These are phyloP conservation scores for Tretioscincus oriximinensis DNA, from an alignment of 2,113 vertebrate genomes.

Conservation along the genomic window DNA sequence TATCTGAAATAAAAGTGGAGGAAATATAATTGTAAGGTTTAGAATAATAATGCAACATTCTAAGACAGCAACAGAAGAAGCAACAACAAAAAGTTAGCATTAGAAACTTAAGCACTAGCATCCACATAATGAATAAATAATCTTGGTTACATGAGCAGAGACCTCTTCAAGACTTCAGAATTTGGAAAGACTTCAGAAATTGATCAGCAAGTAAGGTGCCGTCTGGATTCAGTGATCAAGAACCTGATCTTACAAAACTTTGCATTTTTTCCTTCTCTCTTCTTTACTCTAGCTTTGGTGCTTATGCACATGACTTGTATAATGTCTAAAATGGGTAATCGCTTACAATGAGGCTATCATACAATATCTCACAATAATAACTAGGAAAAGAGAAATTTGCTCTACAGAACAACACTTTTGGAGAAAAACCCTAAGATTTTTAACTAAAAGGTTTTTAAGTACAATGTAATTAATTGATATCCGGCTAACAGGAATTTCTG, in stretches of 20 bases:
- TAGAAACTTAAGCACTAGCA: background rate
- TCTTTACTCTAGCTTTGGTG: no score
- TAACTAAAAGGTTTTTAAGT: no score
- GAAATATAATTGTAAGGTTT: background rate
- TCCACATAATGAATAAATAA: background rate
- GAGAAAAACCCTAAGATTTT: background rate
- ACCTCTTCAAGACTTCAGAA: background rate
- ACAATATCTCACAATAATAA: background rate
- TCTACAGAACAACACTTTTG: background rate
- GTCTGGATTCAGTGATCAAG: background rate
- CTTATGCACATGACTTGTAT: background rate
- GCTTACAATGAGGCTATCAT: background rate
- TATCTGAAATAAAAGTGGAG: no score
- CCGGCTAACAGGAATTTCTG: no score
- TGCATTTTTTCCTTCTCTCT: background rate
- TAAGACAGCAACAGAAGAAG: background rate
- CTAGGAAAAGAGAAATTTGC: background rate
- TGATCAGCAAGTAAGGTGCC: background rate
- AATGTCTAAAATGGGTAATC: background rate
- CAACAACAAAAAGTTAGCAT: background rate
- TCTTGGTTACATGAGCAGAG: background rate
- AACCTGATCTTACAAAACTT: background rate
- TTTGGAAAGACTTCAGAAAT: background rate
- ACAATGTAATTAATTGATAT: no score
- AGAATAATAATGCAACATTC: background rate